Evolutionary conservation across 2,113 vertebrate genomes (phyloP).

Genomic region (Hoplias malabaricus): DNA sequence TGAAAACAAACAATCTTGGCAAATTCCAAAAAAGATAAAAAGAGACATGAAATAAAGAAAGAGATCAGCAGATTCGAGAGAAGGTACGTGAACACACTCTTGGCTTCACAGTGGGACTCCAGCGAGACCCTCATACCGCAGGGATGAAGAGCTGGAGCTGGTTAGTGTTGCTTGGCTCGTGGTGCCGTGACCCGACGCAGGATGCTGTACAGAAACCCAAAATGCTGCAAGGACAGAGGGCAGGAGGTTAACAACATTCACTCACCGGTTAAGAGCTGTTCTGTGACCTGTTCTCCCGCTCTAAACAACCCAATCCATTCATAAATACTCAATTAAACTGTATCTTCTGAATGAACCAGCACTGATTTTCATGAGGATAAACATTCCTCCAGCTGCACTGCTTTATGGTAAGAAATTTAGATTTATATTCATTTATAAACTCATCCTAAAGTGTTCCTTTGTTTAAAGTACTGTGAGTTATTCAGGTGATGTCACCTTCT

Average conservation of each 20-base stretch:
- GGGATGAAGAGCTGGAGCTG: background rate
- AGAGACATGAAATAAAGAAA: constrained; percentile 17
- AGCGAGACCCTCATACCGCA: constrained; percentile 33
- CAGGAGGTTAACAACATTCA: constrained; percentile 59
- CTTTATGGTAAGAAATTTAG: too few relatives aligned
- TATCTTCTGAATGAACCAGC: too few relatives aligned
- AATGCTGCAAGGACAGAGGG: constrained; percentile 77
- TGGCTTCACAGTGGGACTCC: constrained; percentile 30
- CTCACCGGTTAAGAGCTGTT: background rate
- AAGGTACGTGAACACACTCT: constrained; percentile 33
- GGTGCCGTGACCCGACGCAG: constrained; percentile 84
- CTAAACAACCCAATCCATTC: too few relatives aligned
- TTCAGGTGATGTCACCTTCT: too few relatives aligned
- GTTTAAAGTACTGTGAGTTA: too few relatives aligned
- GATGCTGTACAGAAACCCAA: constrained; percentile 83
- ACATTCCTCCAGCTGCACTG: too few relatives aligned
- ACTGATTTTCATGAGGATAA: too few relatives aligned
- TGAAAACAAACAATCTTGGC: constrained; percentile 53
- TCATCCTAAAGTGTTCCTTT: too few relatives aligned
- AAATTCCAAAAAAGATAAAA: constrained; percentile 48
- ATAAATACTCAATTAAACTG: too few relatives aligned
- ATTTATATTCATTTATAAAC: too few relatives aligned
- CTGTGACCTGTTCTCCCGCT: too few relatives aligned
- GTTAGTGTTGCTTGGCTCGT: constrained; percentile 85
- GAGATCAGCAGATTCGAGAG: background rate